A percentile compares a stretch with the other conserved stretches of the same genome.
Evolutionary conservation across 2,888 invertebrate genomes (phyloP).

Genomic region (Xanthorhoe spadicearia): DNA sequence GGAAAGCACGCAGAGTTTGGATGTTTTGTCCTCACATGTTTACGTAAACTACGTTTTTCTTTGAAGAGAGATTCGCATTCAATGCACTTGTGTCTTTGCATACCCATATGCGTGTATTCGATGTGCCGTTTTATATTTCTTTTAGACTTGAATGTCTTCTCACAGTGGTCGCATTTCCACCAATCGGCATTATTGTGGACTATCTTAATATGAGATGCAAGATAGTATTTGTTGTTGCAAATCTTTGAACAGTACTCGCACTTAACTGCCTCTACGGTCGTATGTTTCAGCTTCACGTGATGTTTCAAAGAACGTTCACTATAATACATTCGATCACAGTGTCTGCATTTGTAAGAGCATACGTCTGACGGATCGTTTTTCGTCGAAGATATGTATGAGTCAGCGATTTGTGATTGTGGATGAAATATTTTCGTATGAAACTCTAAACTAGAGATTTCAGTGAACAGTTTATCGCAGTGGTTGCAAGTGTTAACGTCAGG

Average conservation of each 20-base stretch:
- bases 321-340: slow-evolving; percentile 66
- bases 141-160: slow-evolving; percentile 72
- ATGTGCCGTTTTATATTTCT: slow-evolving; percentile 71
- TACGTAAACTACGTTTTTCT: slow-evolving; percentile 71
- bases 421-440: slow-evolving; percentile 72
- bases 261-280: slow-evolving; percentile 60
- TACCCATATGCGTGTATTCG: slow-evolving; percentile 71
- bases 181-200: slow-evolving; percentile 64
- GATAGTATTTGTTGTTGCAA: slow-evolving; percentile 71
- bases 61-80: slow-evolving; percentile 75
- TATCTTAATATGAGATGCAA: slow-evolving; percentile 71
- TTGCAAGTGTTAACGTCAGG: slow-evolving; percentile 62
- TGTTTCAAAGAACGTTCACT: slow-evolving; percentile 72
- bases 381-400: slow-evolving; percentile 61
- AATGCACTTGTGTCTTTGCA: slow-evolving; percentile 70
- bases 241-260: slow-evolving; percentile 67
- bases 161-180: slow-evolving; percentile 73
- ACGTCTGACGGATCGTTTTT: slow-evolving; percentile 52
- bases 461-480: slow-evolving; percentile 72
- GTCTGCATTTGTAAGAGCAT: slow-evolving; percentile 58
- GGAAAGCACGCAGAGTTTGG: slow-evolving; percentile 67
- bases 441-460: slow-evolving; percentile 67
- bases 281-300: slow-evolving; percentile 71
- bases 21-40: slow-evolving; percentile 72
- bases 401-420: slow-evolving; percentile 67